Evolutionary conservation across 2,113 vertebrate genomes (phyloP).

Genomic region (Acrocephalus arundinaceus): DNA sequence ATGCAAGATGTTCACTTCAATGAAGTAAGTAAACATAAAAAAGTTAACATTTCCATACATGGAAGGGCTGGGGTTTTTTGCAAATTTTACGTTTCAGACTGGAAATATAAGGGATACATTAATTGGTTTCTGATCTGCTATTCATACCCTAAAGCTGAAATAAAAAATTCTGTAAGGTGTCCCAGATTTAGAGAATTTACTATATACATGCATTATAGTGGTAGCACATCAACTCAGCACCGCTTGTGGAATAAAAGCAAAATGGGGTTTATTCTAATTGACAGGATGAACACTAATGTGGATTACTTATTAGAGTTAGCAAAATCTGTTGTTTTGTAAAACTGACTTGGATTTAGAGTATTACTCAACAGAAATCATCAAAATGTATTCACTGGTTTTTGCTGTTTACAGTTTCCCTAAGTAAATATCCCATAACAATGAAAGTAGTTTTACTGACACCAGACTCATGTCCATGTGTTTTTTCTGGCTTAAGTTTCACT

Average conservation of each 20-base stretch:
- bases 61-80: neutral
- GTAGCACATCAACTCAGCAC: neutral
- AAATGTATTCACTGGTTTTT: neutral
- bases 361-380: neutral
- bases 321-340: neutral
- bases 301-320: neutral
- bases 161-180: neutral
- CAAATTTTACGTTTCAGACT: neutral
- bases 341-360: neutral
- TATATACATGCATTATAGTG: neutral
- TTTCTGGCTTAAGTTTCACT: neutral
- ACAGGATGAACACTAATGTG: neutral
- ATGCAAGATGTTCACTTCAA: constrained; percentile 99
- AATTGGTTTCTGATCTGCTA: neutral
- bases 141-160: neutral
- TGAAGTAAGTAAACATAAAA: constrained; percentile 77
- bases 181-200: neutral
- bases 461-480: neutral
- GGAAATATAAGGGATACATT: neutral
- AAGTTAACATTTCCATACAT: neutral
- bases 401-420: neutral
- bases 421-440: neutral
- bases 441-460: neutral
- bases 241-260: neutral
- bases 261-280: neutral